Conservation (phyloP, 2,888 invertebrate species). For the Neoscelio sp. region DNA sequence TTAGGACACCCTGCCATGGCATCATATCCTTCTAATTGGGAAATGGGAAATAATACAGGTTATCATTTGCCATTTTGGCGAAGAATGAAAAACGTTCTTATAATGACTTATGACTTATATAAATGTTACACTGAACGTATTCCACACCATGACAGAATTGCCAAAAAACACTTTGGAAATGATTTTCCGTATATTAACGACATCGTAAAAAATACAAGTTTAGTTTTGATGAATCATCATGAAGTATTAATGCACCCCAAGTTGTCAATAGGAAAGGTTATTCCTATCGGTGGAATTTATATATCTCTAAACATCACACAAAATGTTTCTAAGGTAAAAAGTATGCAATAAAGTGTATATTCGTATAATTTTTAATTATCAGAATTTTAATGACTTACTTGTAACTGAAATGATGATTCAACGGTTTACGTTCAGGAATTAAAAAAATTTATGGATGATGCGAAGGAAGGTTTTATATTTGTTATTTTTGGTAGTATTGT, state of each 20-base stretch:
- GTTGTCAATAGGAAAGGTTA: conserved; percentile 60
- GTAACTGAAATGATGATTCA: no score
- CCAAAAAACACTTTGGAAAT: conserved; percentile 62
- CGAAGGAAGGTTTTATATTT: conserved; percentile 71
- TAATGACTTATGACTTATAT: conserved; percentile 21
- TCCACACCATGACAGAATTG: conserved; percentile 46
- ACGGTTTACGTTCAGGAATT: no score
- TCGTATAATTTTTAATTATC: no score
- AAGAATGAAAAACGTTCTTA: conserved; percentile 65
- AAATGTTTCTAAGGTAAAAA: conserved; percentile 48
- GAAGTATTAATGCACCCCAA: conserved; percentile 39
- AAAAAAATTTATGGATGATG: conserved; percentile 64
- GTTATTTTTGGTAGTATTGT: conserved; percentile 71
- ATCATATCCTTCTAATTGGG: conserved; percentile 71
- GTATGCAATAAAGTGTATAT: conserved; percentile 23
- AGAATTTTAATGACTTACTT: conserved; percentile 3
- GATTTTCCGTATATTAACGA: conserved; percentile 63
- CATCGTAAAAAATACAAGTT: conserved; percentile 65
- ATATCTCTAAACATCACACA: conserved; percentile 39
- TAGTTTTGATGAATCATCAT: conserved; percentile 66
- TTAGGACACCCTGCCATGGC: conserved; percentile 66
- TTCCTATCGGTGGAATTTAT: conserved; percentile 59
- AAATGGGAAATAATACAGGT: conserved; percentile 60
- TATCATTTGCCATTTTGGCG: conserved; percentile 62
- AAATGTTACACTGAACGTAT: neutral